Percentiles rank a stretch among this genome's conserved stretches.
Evolutionary conservation across 53 echinoderm and acorn worm genomes (phyloP).

Genomic region (Paelopatides confundens): DNA sequence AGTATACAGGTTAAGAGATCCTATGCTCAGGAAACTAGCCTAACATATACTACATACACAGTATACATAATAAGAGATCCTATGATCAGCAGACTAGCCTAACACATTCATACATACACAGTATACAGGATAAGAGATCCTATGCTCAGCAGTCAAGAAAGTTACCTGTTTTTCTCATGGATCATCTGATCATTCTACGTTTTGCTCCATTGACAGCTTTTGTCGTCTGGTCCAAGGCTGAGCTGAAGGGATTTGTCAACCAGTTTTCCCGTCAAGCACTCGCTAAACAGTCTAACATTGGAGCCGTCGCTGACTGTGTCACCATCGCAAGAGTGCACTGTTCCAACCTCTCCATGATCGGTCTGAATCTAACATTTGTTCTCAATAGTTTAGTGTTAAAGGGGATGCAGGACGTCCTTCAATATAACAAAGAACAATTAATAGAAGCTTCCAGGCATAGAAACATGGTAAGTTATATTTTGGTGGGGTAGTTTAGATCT

Average conservation of each 20-base stretch:
- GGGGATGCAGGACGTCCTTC: constrained; percentile 83
- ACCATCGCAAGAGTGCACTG: constrained; percentile 84
- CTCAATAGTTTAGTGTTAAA: constrained; percentile 83
- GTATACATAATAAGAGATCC: too few relatives aligned
- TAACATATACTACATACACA: too few relatives aligned
- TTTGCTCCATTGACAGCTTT: constrained; percentile 68
- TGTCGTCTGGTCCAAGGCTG: constrained; percentile 95
- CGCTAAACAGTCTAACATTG: constrained; percentile 89
- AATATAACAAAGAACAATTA: constrained; percentile 93
- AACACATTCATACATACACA: too few relatives aligned
- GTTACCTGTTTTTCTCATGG: too few relatives aligned
- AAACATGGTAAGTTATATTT: constrained; percentile 76
- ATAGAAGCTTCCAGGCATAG: constrained; percentile 95
- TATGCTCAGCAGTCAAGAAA: too few relatives aligned
- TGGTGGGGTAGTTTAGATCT: neutral
- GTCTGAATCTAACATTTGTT: constrained; percentile 88
- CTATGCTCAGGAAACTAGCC: too few relatives aligned
- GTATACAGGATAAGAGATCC: too few relatives aligned
- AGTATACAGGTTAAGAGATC: too few relatives aligned
- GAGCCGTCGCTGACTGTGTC: constrained; percentile 91
- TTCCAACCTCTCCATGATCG: constrained; percentile 79
- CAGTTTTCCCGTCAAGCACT: constrained; percentile 97
- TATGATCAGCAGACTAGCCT: too few relatives aligned
- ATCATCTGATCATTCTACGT: neutral
- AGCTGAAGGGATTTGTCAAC: constrained; percentile 83